A percentile compares a stretch with the other conserved stretches of the same genome.
These are phyloP conservation scores for Furcula furcula DNA, from an alignment of 2,888 invertebrate genomes.

Conservation along the genomic window DNA sequence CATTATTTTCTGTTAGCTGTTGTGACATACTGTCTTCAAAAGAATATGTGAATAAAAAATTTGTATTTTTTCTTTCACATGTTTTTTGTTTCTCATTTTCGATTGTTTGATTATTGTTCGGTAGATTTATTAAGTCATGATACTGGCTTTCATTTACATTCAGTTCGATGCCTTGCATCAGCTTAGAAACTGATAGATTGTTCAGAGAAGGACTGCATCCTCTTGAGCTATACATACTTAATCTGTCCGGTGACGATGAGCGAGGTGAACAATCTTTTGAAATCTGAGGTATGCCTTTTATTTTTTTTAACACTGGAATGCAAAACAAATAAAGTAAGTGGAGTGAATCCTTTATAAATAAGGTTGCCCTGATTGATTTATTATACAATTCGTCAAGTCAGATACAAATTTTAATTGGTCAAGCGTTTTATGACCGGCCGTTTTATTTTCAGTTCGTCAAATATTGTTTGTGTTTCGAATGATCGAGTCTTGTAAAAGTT, in stretches of 20 bases:
- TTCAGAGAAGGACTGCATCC: slow-evolving; percentile 16
- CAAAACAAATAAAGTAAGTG: slow-evolving; percentile 5
- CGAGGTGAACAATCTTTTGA: slow-evolving; percentile 1
- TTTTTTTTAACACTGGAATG: slow-evolving; percentile 3
- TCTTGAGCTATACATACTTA: slow-evolving; percentile 14
- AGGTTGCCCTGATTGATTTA: too few relatives aligned
- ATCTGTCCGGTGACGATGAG: slow-evolving; percentile 3
- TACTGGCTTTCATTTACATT: slow-evolving; percentile 6
- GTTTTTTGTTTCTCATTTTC: neutral
- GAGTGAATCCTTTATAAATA: too few relatives aligned
- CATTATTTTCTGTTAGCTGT: slow-evolving; percentile 7
- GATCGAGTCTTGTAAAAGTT: too few relatives aligned
- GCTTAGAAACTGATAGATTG: slow-evolving; percentile 13
- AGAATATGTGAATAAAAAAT: slow-evolving; percentile 3
- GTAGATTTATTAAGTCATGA: slow-evolving; percentile 6
- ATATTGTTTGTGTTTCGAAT: too few relatives aligned
- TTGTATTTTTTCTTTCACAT: neutral
- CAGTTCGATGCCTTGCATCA: slow-evolving; percentile 5
- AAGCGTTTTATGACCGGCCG: too few relatives aligned
- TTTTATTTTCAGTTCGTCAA: too few relatives aligned
- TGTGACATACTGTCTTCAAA: slow-evolving; percentile 10
- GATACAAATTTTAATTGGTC: neutral
- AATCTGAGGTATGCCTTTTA: neutral
- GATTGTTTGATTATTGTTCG: neutral
- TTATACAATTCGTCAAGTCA: too few relatives aligned